Base-by-base conservation (phyloP, 2,113 vertebrate genomes). In the Myotis brandtii region DNA sequence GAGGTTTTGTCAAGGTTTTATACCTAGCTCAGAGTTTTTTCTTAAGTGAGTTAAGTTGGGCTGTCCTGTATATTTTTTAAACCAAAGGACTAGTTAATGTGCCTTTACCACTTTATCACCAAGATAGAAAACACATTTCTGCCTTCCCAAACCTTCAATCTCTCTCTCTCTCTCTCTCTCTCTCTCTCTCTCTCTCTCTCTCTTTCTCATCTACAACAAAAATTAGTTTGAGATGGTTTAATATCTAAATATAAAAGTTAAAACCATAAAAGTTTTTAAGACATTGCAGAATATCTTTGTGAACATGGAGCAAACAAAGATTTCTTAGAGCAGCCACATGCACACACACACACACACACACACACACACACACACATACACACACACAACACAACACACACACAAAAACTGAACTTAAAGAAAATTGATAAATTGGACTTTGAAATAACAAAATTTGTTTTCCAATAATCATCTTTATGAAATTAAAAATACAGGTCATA, bases 81-180 rank as follows among this genome's bases (percentile, higher is more conserved):
- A 82, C 9, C 72, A 82, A 93, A 76, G 14, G 17, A 40, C 40
- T 27, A 66, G 34, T 59, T 81, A 87, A 12, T 83, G 11, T 40
- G 20, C 30, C 32, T 97, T 91, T 80, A 87, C 18, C 30, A 94
- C 27, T 97, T 91, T 80, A 87, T 18, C 23, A 94, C 32, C 25
- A 94, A 70, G 34, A 56, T 62, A 93, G 27, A 88, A 50, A 91
- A 70, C 1, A 27, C 3, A 1, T 93, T 48, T 52, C 37, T 93
- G 34, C 21, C 9, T 81, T 9, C 21, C 40, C 52, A 69, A 59
- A 56, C 23, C 40, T 56, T 18, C 50, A 76, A 64, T 20, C 13
- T 88, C 4, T 75, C 10, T 34, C 43, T 84, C 6, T 27, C 40
- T 27, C 50, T 2, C 17, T 11, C 14, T 23, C 70, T 14, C 48